phyloP scores from a whole-genome alignment of 1,140 invertebrate species.

The Drosophila suzukii region DNA sequence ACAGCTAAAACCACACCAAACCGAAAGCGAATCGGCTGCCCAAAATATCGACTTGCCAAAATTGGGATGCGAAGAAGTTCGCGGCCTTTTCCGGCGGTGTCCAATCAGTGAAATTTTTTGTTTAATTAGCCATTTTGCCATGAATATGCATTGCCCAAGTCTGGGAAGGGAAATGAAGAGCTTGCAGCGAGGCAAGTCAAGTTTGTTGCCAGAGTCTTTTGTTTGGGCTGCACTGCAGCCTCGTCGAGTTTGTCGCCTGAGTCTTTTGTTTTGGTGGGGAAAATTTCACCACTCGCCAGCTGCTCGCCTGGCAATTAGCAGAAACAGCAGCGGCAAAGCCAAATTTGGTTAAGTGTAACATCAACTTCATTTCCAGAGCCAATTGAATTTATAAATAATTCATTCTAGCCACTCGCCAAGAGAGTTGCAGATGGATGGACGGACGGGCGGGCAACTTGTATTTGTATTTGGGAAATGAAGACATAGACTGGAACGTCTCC shows the following conservation, averaged over 20 bases:
- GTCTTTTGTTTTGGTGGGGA: slow-evolving; percentile 59
- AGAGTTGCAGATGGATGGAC: slow-evolving; percentile 25
- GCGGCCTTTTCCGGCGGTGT: slow-evolving; percentile 51
- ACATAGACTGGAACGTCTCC: slow-evolving; percentile 64
- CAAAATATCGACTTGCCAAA: slow-evolving; percentile 52
- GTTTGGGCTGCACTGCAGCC: neutral
- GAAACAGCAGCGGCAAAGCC: slow-evolving; percentile 49
- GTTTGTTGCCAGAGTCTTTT: slow-evolving; percentile 11
- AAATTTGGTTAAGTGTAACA: slow-evolving; percentile 82
- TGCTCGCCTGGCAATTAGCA: slow-evolving; percentile 62
- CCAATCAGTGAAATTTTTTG: slow-evolving; percentile 56
- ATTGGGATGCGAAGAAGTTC: slow-evolving; percentile 35
- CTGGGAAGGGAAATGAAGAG: slow-evolving; percentile 17
- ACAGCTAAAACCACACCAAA: slow-evolving; percentile 31
- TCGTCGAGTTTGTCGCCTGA: slow-evolving; percentile 42
- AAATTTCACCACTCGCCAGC: slow-evolving; percentile 68
- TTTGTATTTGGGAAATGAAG: slow-evolving; percentile 80
- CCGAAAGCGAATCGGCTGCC: slow-evolving; percentile 33
- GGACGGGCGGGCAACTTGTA: slow-evolving; percentile 54
- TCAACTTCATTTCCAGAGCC: slow-evolving; percentile 75
- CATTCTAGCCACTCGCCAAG: slow-evolving; percentile 55
- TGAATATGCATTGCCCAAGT: slow-evolving; percentile 53
- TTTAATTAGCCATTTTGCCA: slow-evolving; percentile 44
- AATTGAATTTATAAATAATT: slow-evolving; percentile 79
- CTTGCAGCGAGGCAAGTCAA: slow-evolving; percentile 18